phyloP scores from a whole-genome alignment of 1,140 invertebrate genomes.

The Monochamus saltuarius region DNA sequence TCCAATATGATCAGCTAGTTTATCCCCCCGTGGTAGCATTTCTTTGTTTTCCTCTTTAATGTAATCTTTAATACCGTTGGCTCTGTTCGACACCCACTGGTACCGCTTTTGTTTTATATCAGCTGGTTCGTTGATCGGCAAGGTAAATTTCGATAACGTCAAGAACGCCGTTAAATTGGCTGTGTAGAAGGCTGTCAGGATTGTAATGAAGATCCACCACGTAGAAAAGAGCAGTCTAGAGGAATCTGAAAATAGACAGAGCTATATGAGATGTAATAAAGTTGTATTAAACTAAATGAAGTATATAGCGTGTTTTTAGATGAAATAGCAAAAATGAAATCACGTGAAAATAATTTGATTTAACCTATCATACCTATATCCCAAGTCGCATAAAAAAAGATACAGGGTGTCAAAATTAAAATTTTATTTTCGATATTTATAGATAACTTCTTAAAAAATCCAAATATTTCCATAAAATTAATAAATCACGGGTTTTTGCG shows the following conservation, averaged over 20 bases:
- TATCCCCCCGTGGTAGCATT: neutral
- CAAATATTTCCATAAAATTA: too few relatives aligned
- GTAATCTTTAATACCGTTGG: constrained; percentile 62
- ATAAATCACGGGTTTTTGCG: too few relatives aligned
- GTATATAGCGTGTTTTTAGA: neutral
- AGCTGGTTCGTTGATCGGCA: constrained; percentile 68
- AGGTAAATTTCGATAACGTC: constrained; percentile 78
- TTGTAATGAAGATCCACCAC: constrained; percentile 89
- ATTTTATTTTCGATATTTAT: too few relatives aligned
- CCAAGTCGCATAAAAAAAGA: too few relatives aligned
- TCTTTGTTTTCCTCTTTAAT: constrained; percentile 10
- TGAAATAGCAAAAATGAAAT: too few relatives aligned
- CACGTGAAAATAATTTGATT: too few relatives aligned
- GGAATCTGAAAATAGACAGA: constrained; percentile 61
- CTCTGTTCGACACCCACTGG: constrained; percentile 67
- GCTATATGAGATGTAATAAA: neutral
- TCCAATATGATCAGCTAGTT: constrained; percentile 5
- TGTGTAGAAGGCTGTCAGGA: constrained; percentile 88
- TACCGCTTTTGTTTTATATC: constrained; percentile 68
- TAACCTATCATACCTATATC: too few relatives aligned
- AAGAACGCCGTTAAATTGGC: constrained; percentile 88
- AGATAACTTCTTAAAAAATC: too few relatives aligned
- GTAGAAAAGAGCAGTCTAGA: constrained; percentile 81
- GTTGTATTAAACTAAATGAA: neutral
- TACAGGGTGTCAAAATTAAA: too few relatives aligned